Percentiles rank a stretch among this genome's conserved stretches.
These are phyloP conservation scores for Huso huso DNA, from an alignment of 2,797 vertebrate species.

Conservation along the genomic window DNA sequence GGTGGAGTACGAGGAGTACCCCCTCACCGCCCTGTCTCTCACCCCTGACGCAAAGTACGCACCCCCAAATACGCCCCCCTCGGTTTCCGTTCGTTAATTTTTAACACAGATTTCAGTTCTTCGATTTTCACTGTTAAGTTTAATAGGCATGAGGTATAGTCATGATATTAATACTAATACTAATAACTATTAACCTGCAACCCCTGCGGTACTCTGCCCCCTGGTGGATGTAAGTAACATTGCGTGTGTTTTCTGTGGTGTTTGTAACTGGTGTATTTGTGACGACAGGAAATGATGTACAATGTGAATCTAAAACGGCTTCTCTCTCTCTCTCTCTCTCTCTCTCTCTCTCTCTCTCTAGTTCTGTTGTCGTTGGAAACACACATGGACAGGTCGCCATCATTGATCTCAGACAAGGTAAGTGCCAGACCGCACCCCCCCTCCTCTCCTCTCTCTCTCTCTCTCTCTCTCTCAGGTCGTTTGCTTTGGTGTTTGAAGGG, in stretches of 20 bases:
- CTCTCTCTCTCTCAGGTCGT: conserved; percentile 40
- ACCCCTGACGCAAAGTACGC: conserved; percentile 46
- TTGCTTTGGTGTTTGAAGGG: conserved; percentile 70
- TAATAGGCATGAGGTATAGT: background rate
- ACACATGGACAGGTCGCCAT: conserved; percentile 73
- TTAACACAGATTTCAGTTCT: no score
- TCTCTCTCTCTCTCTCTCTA: conserved; percentile 1
- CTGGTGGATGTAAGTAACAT: no score
- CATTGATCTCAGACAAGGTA: conserved; percentile 75
- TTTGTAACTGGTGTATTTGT: no score
- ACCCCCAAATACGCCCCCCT: background rate
- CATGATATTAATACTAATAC: no score
- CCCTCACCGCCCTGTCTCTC: conserved; percentile 70
- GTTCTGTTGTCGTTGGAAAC: conserved; percentile 71
- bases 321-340: background rate
- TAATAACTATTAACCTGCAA: no score
- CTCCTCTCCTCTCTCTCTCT: background rate
- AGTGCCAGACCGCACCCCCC: conserved; percentile 15
- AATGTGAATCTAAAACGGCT: no score
- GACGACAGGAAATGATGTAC: no score
- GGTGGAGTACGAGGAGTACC: conserved; percentile 64
- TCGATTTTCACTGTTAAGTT: background rate
- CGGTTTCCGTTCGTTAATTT: background rate
- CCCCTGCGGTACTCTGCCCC: no score
- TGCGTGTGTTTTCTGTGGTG: no score